phyloP scores from a whole-genome alignment of 2,888 invertebrate genomes.

The Synergus laeviventris region DNA sequence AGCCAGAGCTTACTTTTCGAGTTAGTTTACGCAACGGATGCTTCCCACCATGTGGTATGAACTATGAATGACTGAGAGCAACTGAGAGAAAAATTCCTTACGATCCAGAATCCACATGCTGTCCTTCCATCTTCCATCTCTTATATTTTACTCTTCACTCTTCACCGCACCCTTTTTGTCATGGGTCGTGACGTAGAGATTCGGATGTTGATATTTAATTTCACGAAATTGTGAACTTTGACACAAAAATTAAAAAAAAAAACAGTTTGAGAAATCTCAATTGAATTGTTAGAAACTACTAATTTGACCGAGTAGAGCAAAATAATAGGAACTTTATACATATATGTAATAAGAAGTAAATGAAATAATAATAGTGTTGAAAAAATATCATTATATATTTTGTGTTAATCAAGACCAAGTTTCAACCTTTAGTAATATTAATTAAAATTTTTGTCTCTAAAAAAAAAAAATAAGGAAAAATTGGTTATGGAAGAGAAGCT shows the following conservation, averaged over 20 bases:
- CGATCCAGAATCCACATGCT: not conserved
- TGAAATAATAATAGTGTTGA: no score
- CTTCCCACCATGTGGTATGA: not conserved
- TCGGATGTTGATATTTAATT: not conserved
- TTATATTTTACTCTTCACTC: not conserved
- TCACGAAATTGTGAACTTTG: not conserved
- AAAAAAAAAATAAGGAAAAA: not conserved
- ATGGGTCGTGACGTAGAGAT: not conserved
- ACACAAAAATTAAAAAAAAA: not conserved
- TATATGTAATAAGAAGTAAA: no score
- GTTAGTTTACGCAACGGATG: not conserved
- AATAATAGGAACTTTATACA: no score
- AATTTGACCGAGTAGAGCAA: no score
- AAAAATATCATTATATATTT: no score
- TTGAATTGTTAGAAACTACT: not conserved
- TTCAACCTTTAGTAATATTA: no score
- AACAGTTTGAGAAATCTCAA: not conserved
- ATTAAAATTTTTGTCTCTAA: no score
- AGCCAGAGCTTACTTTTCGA: not conserved
- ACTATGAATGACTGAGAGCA: no score
- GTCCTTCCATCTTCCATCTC: not conserved
- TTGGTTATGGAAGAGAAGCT: no score
- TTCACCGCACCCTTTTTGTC: not conserved
- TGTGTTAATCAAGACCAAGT: no score
- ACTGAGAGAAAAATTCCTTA: not conserved